Evolutionary conservation across 2,888 invertebrate species (phyloP).

Genomic region (Neoitamus cyanurus): DNA sequence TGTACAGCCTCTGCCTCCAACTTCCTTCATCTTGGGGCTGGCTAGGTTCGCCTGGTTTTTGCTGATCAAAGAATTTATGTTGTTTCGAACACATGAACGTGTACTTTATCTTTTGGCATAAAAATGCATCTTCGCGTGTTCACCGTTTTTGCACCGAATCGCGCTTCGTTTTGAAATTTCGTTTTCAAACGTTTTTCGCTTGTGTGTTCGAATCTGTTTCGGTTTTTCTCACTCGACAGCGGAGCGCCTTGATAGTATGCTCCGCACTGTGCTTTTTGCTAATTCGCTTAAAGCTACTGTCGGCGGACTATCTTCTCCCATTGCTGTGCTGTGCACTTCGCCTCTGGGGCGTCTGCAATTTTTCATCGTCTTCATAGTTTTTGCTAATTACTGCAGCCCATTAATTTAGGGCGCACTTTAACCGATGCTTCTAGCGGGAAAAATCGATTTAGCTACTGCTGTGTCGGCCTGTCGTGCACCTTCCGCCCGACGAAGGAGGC

Average conservation of each 20-base stretch:
- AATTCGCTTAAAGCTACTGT: not conserved
- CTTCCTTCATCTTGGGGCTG: not conserved
- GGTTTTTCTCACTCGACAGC: constrained; percentile 1
- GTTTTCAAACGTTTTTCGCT: constrained; percentile 28
- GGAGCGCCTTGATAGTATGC: not conserved
- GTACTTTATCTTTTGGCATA: constrained; percentile 31
- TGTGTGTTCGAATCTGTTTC: constrained; percentile 23
- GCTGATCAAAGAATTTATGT: not conserved
- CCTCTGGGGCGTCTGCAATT: constrained; percentile 16
- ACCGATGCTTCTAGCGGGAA: not conserved
- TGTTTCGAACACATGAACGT: constrained; percentile 11
- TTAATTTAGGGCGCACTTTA: constrained; percentile 37
- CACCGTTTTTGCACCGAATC: not conserved
- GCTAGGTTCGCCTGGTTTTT: constrained; percentile 16
- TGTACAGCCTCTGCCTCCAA: not conserved
- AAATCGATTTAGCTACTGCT: not conserved
- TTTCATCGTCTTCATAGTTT: constrained; percentile 35
- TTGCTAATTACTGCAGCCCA: constrained; percentile 42
- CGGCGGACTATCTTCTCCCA: not conserved
- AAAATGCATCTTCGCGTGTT: constrained; percentile 30
- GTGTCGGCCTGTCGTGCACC: not conserved
- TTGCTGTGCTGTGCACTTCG: not conserved
- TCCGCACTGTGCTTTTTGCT: not conserved
- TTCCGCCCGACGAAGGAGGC: not conserved
- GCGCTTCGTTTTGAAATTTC: constrained; percentile 33